Evolutionary conservation across 2,113 vertebrate species (phyloP), one percentile per base, ranked within the genome.

Genomic region (Ascaphus truei): DNA sequence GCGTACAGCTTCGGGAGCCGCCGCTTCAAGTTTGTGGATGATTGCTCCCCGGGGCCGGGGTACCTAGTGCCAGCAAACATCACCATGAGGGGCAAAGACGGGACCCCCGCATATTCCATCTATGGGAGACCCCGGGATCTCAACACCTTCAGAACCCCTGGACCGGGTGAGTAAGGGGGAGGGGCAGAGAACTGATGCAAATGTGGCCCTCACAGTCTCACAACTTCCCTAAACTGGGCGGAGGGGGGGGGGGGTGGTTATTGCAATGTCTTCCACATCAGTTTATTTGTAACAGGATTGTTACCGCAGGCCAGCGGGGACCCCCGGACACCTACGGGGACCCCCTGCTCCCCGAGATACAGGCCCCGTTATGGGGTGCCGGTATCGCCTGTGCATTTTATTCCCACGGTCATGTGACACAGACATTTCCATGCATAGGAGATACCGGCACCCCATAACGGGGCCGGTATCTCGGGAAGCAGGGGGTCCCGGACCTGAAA

Each of bases 131-230:
- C 79, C 22, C 89, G 74, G 4, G 85, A 86, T 1, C 36, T 68
- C 0, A 7, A 11, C 3, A 13, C 62, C 3, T 81, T 84, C 72
- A 57, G 22, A 45, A 86, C 81, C 0, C 95, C 95, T 0, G 95
- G 93, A 62, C 94, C 95, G 62, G 93, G 94, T 95, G 73, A 79
- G 78, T n/a, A n/a, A n/a, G n/a, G n/a, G n/a, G n/a, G n/a, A n/a
- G n/a, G n/a, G n/a, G n/a, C n/a, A 73, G 76, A 65, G 62, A 69
- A 33, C 41, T 8, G 45, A 74, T 15, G 0, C 3, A 1, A 43
- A 73, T 29, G 2, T 30, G 3, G 22, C 53, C 25, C 64, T 39
- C 63, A 10, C 59, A 10, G 18, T 18, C 15, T n/a, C 15, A n/a
- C 15, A n/a, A n/a, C n/a, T n/a, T 45, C 3, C 41, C n/a, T 37